Evolutionary conservation across 53 echinoderm and acorn worm species (phyloP).

Genomic region (Holothuria scabra): DNA sequence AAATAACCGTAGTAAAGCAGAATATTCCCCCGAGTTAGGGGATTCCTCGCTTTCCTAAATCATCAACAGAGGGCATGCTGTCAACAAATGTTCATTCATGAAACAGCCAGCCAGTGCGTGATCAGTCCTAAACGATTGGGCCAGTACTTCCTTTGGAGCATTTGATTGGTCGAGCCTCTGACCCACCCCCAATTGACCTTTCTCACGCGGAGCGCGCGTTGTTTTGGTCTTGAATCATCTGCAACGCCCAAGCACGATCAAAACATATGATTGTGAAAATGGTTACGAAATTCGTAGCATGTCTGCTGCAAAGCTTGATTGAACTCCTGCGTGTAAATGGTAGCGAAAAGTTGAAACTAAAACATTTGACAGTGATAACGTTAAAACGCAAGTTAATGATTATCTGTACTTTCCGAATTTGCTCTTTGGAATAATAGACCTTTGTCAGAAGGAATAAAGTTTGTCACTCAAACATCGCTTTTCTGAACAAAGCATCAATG

Average conservation of each 20-base stretch:
- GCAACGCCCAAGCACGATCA: conserved; percentile 74
- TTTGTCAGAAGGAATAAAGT: background rate
- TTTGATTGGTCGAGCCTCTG: conserved; percentile 95
- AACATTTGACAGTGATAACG: too few species aligned
- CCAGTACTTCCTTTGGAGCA: conserved; percentile 52
- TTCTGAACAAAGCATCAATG: too few species aligned
- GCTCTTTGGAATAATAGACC: too few species aligned
- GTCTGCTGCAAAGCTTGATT: too few species aligned
- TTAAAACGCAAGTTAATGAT: too few species aligned
- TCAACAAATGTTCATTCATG: conserved; percentile 60
- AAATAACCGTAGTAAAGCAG: background rate
- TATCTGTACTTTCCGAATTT: too few species aligned
- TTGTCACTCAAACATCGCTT: conserved; percentile 5
- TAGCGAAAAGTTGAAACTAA: too few species aligned
- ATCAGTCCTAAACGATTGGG: conserved; percentile 68
- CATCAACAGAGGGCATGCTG: conserved; percentile 60
- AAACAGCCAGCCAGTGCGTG: conserved; percentile 87
- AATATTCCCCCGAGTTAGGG: conserved; percentile 27
- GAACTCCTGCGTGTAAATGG: background rate
- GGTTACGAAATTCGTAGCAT: conserved; percentile 1
- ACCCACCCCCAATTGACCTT: conserved; percentile 84
- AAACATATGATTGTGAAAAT: conserved; percentile 46
- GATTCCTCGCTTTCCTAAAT: conserved; percentile 37
- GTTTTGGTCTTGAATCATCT: conserved; percentile 71
- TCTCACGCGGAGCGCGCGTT: conserved; percentile 73